Evolutionary conservation across 1,140 invertebrate genomes (phyloP), one percentile per base, ranked within the genome.

Genomic region (Megalopta genalis): DNA sequence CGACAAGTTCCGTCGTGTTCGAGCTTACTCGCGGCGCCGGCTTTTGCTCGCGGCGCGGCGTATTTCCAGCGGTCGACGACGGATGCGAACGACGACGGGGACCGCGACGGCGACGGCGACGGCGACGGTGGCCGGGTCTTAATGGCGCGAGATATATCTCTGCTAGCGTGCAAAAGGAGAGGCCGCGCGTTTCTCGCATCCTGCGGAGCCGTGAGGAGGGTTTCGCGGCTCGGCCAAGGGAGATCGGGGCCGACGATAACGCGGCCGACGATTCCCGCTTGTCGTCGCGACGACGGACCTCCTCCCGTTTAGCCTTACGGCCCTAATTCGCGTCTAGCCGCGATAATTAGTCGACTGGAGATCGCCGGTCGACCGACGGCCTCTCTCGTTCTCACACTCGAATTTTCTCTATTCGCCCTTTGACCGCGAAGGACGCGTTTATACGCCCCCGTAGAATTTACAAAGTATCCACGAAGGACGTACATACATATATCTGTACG

Each of bases 251-350:
- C 84, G 74, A 62, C 75, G 74, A 68, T 71, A 23, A 64, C 63
- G 74, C 39, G 69, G 82, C 69, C 68, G 27, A 63, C 60, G 60
- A 63, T 21, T 21, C 54, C 18, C 52, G 52, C 21, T 54, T 54
- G 52, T 37, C 74, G 82, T 76, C 68, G 67, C 64, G 42, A 60
- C 81, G 81, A 77, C 81, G 23, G 70, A 18, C 49, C 49, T 77
- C 68, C 69, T 64, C 71, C 75, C 83, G 82, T 84, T 84, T 84
- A 84, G 67, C 39, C 70, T 85, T 84, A 80, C 83, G 83, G 52
- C 71, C 83, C 77, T 84, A 85, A 85, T 85, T 85, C 82, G 83
- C 77, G 76, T 85, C 83, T 83, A 85, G 83, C 82, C 83, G 63
- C 68, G 83, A 85, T 85, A 85, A 85, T 85, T 85, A 85, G 84